Evolutionary conservation across 2,797 vertebrate species (phyloP), one percentile per base, ranked within the genome.

Genomic region (Selene dorsalis): DNA sequence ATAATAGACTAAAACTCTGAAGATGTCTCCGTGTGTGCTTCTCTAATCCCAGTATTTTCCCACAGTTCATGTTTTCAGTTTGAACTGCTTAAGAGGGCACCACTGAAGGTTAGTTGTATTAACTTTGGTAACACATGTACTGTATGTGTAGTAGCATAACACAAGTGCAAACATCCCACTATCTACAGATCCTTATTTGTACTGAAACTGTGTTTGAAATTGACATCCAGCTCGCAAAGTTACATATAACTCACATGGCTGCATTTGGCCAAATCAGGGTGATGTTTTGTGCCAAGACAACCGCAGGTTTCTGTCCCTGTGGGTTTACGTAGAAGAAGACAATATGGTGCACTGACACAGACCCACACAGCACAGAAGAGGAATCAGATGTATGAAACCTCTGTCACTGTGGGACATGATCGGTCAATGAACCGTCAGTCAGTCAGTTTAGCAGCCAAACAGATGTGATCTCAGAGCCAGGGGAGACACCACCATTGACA

Each of bases 231-330:
- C 2, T 14, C 39, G 10, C 28, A 45, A 6, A 41, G 41, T 67
- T 24, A 18, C 26, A 48, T 50, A 20, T 35, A 30, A 35, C 38
- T 35, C 14, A 38, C 47, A 50, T 22, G 1, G 38, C 50, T 41
- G 28, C 56, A 63, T 74, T 43, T 18, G 50, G 41, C 43, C 18
- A 35, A 32, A 63, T 57, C n/a, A 30, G 30, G 12, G 50, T 61
- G 7, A 59, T 53, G 50, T 64, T 24, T 74, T 47, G 73, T 78
- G 79, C 73, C 81, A 84, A 69, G n/a, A 13, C 59, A 50, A 35
- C 56, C 72, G 55, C 69, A 47, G 62, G 43, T 73, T 55, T 32
- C 28, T 45, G 5, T 48, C 28, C 71, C 22, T 69, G 30, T 74
- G 62, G 52, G 20, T 63, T 59, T 24, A 16, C 69, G 55, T 56